These are phyloP conservation scores for Mesochorus sp. DNA, from an alignment of 2,888 invertebrate species.

Conservation along the genomic window DNA sequence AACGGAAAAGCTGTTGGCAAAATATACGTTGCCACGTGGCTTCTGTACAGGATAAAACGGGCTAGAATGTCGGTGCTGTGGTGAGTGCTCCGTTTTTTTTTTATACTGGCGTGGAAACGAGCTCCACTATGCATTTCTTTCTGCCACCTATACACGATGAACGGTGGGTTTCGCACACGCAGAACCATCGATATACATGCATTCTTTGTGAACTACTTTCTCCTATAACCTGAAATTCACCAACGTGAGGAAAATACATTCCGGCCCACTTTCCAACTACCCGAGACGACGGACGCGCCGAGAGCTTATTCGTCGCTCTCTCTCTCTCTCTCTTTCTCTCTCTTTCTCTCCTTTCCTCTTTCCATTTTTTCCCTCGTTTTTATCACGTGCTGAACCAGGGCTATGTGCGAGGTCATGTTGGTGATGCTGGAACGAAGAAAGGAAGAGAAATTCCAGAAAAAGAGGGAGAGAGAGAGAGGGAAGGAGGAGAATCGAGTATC, in stretches of 20 bases:
- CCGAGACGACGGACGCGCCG: background rate
- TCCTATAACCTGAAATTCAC: conserved; percentile 22
- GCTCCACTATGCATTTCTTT: conserved; percentile 30
- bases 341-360: no score
- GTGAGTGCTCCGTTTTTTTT: conserved; percentile 12
- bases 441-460: background rate
- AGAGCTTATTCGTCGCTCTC: conserved; percentile 26
- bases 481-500: conserved; percentile 23
- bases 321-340: no score
- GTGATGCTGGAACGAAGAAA: background rate
- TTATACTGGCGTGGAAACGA: conserved; percentile 16
- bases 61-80: background rate
- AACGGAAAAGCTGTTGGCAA: conserved; percentile 48
- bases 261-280: conserved; percentile 37
- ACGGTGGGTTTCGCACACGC: background rate
- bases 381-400: conserved; percentile 13
- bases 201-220: background rate
- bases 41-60: conserved; percentile 3
- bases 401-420: background rate
- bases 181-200: background rate
- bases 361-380: no score
- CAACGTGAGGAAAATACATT: background rate
- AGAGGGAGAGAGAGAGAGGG: background rate
- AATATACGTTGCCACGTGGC: conserved; percentile 42
- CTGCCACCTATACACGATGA: conserved; percentile 1